phyloP scores from a whole-genome alignment of 1,140 invertebrate species.

The Brachionus angularis region DNA sequence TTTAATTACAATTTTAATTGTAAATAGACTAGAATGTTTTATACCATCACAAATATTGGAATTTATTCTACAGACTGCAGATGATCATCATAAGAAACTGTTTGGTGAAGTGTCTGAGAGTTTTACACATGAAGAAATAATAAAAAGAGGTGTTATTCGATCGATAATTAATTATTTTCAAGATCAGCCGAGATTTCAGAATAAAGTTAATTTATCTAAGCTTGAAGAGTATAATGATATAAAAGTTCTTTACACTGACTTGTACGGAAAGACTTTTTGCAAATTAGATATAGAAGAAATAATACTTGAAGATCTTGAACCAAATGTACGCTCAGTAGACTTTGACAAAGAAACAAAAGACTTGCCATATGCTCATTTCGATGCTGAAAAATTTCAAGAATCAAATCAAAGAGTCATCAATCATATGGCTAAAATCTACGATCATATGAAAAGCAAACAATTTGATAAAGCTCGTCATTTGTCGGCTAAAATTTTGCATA shows the following conservation, averaged over 20 bases:
- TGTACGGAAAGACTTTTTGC: background rate
- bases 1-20: too few species aligned
- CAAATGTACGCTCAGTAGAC: slow-evolving; percentile 9
- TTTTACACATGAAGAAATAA: slow-evolving; percentile 2
- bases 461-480: slow-evolving; percentile 19
- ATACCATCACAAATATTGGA: background rate
- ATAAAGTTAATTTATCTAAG: background rate
- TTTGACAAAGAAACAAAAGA: slow-evolving; percentile 25
- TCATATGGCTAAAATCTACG: background rate
- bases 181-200: background rate
- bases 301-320: slow-evolving; percentile 4
- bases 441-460: background rate
- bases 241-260: background rate
- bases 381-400: slow-evolving; percentile 18
- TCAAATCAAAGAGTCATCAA: slow-evolving; percentile 25
- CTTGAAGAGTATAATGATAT: background rate
- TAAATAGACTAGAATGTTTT: background rate
- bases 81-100: background rate
- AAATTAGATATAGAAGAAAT: slow-evolving; percentile 22
- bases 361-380: slow-evolving; percentile 40
- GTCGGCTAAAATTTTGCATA: slow-evolving; percentile 30
- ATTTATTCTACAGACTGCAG: background rate
- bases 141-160: slow-evolving; percentile 17
- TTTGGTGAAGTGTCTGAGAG: slow-evolving; percentile 23
- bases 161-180: slow-evolving; percentile 1